Conservation (phyloP, 2,113 vertebrate genomes). For the Tretioscincus oriximinensis region DNA sequence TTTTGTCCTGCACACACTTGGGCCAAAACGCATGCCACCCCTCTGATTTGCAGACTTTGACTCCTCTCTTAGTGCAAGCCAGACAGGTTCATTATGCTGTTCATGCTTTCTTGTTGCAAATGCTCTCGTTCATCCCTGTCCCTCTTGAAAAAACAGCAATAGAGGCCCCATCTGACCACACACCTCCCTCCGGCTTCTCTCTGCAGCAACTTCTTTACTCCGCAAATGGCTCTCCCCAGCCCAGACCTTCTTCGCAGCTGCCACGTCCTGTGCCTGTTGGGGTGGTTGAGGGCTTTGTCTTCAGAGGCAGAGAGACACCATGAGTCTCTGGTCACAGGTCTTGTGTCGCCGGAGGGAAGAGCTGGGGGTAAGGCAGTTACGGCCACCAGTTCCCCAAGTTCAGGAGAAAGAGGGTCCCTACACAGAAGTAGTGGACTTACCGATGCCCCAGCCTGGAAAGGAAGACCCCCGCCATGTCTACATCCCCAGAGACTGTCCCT, state of each 20-base stretch:
- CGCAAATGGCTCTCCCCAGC: no score
- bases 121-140: background rate
- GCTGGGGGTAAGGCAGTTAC: background rate
- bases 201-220: background rate
- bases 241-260: background rate
- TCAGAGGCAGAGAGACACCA: background rate
- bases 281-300: no score
- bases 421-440: background rate
- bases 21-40: background rate
- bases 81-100: no score
- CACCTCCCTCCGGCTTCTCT: background rate
- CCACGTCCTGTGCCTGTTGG: background rate
- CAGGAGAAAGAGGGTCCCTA: no score
- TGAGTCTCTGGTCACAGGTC: background rate
- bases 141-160: background rate
- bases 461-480: background rate
- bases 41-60: no score
- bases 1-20: background rate
- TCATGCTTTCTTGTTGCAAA: no score
- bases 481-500: background rate
- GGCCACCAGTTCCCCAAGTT: background rate
- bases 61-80: background rate
- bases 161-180: no score
- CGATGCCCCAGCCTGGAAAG: background rate
- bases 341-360: background rate